Evolutionary conservation across 2,797 vertebrate species (phyloP).

Genomic region (Holocentrus rufus): DNA sequence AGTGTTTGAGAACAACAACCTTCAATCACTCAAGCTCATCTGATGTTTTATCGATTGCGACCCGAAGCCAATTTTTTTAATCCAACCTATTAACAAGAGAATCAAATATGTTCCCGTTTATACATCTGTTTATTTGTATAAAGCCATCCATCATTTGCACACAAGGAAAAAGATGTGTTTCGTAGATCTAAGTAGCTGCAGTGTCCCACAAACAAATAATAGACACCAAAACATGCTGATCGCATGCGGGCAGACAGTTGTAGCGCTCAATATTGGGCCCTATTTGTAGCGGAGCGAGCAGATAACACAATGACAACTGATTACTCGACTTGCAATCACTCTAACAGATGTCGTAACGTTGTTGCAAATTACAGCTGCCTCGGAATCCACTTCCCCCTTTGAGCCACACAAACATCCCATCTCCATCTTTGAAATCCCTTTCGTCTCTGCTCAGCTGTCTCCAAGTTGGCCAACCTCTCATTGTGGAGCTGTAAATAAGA

Average conservation of each 20-base stretch:
- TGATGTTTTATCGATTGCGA: too few species aligned
- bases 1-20: too few species aligned
- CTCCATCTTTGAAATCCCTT: slow-evolving; percentile 16
- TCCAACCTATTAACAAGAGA: too few species aligned
- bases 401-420: not conserved
- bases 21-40: too few species aligned
- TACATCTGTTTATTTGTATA: not conserved
- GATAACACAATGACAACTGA: not conserved
- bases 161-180: not conserved
- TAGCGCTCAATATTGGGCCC: not conserved
- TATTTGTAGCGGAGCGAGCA: not conserved
- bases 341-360: not conserved
- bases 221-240: not conserved
- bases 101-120: too few species aligned
- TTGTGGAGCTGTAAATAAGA: slow-evolving; percentile 6
- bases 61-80: too few species aligned
- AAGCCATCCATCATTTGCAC: not conserved
- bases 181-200: not conserved
- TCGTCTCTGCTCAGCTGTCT: slow-evolving; percentile 46
- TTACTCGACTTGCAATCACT: not conserved
- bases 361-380: not conserved
- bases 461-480: slow-evolving; percentile 10
- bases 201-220: not conserved
- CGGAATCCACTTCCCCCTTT: not conserved
- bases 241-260: not conserved